Conservation (phyloP, 2,113 vertebrate genomes). For the Seriola rivoliana region DNA sequence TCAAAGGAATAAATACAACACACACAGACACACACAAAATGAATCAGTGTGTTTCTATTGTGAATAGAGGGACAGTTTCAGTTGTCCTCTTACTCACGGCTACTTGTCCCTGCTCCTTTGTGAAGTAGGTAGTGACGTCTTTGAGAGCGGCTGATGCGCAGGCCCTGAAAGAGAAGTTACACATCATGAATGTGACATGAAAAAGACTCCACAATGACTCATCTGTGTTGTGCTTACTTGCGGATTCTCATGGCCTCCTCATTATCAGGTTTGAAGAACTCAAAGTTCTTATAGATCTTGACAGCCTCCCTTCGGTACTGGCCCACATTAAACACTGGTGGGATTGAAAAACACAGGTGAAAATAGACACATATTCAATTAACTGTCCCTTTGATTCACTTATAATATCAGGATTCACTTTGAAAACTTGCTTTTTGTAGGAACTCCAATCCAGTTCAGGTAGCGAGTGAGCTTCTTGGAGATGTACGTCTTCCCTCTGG, state of each 20-base stretch:
- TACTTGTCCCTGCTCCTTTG: constrained; percentile 88
- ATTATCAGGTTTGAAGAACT: constrained; percentile 92
- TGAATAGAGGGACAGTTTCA: constrained; percentile 39
- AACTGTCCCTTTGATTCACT: not conserved
- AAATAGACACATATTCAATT: not conserved
- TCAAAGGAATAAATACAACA: too few relatives aligned
- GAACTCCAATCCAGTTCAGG: constrained; percentile 93
- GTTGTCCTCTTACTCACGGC: constrained; percentile 86
- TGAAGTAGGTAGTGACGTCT: constrained; percentile 88
- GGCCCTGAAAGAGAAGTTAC: constrained; percentile 83
- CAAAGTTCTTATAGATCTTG: constrained; percentile 90
- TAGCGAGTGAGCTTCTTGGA: constrained; percentile 94
- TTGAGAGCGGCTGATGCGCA: constrained; percentile 89
- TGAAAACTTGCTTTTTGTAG: constrained; percentile 87
- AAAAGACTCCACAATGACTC: not conserved
- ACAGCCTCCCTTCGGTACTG: constrained; percentile 93
- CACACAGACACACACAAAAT: too few relatives aligned
- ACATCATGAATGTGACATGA: not conserved
- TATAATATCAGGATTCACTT: not conserved
- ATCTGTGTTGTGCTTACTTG: constrained; percentile 80
- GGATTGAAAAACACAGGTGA: constrained; percentile 11
- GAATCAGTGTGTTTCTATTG: not conserved
- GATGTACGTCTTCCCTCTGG: constrained; percentile 93
- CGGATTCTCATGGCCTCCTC: constrained; percentile 91
- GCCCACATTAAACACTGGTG: constrained; percentile 92